Evolutionary conservation across 2,113 vertebrate genomes (phyloP).

Genomic region (Neotragus moschatus): DNA sequence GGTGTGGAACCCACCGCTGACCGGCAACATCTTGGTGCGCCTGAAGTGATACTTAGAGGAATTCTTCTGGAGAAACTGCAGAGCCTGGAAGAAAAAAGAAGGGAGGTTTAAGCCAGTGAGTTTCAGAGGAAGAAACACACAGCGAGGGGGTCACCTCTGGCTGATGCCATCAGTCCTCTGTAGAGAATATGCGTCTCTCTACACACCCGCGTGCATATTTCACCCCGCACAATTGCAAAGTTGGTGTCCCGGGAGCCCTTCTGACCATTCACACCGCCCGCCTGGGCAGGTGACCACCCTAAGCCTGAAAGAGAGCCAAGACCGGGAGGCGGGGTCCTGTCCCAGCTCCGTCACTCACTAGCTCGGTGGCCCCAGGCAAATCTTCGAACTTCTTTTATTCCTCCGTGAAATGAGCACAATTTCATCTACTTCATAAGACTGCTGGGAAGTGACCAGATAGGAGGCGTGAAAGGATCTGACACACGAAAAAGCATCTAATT

Average conservation of each 20-base stretch:
- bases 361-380: background rate
- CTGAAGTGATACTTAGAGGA: slow-evolving; percentile 82
- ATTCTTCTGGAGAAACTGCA: slow-evolving; percentile 91
- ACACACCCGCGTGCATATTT: accelerated
- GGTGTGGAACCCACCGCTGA: slow-evolving; percentile 95
- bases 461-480: background rate
- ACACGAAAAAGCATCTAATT: background rate
- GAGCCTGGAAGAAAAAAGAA: slow-evolving; percentile 79
- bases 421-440: background rate
- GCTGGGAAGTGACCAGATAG: accelerated
- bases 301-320: no score
- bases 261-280: accelerated
- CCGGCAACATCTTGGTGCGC: slow-evolving; percentile 84
- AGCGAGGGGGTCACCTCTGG: accelerated
- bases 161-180: accelerated
- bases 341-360: background rate
- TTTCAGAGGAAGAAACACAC: accelerated
- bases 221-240: accelerated
- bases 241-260: background rate
- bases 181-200: accelerated
- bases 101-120: background rate
- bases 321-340: accelerated
- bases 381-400: background rate
- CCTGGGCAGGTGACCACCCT: background rate
- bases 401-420: background rate